Evolutionary conservation across 2,113 vertebrate species (phyloP), one percentile per base, ranked within the genome.

Genomic region (Pygoscelis adeliae): DNA sequence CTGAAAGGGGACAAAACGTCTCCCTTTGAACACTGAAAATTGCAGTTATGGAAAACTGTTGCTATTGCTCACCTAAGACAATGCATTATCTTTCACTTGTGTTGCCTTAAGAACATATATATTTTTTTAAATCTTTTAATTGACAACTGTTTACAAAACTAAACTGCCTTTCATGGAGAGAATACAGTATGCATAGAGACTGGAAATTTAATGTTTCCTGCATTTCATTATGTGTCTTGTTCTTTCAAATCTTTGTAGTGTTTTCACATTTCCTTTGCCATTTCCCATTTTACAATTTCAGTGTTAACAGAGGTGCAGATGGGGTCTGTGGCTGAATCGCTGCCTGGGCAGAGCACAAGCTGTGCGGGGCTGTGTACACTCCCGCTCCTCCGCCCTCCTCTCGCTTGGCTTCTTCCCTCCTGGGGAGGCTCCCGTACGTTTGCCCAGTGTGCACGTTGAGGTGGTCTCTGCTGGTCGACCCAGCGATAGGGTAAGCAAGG

Each of bases 291-390:
- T 4, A 13, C 16, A 5, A 5, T 22, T 10, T 13, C 23, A 2
- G 19, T 12, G 2, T 5, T 29, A 29, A 1, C 34, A 5, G 69
- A 0, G 30, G 56, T 7, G 19, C 17, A 1, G 36, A 9, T 5
- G 15, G n/a, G 46, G 56, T 5, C n/a, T 12, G 42, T 7, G 53
- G 53, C 32, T 6, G 30, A 8, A 3, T 8, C 6, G 4, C 7
- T 5, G 46, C 46, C 26, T 3, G 73, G 34, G 42, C 23, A 14
- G 71, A 36, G 49, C 6, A 15, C 11, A 7, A 52, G 56, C 42
- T 16, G 5, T 11, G 56, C 5, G 12, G 58, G 30, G 40, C 38
- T 11, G 19, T 1, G 42, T 4, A 6, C 4, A 16, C 55, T 47
- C 73, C 55, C 3, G 11, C 49, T 59, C 15, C 23, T 4, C 34